Conservation (phyloP, 2,113 vertebrate species). For the Toxotes chatareus region DNA sequence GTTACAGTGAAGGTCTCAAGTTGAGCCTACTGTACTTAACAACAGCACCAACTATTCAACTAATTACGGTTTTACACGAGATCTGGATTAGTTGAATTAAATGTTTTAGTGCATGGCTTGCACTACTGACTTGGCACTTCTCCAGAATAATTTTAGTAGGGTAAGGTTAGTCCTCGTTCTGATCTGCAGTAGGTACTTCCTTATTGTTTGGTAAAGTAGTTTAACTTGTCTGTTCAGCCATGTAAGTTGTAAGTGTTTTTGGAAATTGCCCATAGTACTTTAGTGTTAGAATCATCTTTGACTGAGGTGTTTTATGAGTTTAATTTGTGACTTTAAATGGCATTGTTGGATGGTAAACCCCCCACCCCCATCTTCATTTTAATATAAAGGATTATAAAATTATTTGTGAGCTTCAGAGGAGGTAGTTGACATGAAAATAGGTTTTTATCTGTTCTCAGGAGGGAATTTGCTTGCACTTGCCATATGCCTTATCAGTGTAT, state of each 20-base stretch:
- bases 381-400: constrained; percentile 3
- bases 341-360: constrained; percentile 2
- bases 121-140: constrained; percentile 38
- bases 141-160: constrained; percentile 2
- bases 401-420: neutral
- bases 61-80: constrained; percentile 46
- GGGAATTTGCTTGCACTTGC: constrained; percentile 36
- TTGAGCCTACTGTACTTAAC: constrained; percentile 31
- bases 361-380: constrained; percentile 12
- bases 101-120: constrained; percentile 63
- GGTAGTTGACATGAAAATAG: constrained; percentile 17
- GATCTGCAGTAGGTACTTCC: constrained; percentile 3
- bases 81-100: constrained; percentile 71
- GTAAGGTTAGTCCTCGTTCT: constrained; percentile 3
- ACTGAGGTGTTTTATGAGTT: constrained; percentile 16
- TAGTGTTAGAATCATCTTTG: constrained; percentile 14
- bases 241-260: constrained; percentile 13
- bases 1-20: constrained; percentile 19
- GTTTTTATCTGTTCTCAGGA: constrained; percentile 10
- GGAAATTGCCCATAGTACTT: constrained; percentile 1
- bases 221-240: constrained; percentile 4
- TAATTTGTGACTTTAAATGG: neutral
- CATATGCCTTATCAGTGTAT: constrained; percentile 30
- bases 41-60: constrained; percentile 57
- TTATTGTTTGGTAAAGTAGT: constrained; percentile 12